Evolutionary conservation across 2,888 invertebrate species (phyloP).

Genomic region (Coleophora flavipennella): DNA sequence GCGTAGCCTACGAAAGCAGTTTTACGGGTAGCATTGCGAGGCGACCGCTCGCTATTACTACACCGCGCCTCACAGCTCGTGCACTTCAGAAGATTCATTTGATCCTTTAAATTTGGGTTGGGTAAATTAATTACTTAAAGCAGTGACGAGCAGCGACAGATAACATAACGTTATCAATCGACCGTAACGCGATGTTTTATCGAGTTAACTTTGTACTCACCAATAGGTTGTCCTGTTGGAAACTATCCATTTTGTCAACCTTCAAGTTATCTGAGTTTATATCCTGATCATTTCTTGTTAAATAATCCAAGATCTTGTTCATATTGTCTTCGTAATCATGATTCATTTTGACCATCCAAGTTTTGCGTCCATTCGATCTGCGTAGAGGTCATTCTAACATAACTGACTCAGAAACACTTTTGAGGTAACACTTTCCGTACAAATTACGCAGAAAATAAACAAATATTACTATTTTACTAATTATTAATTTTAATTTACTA

Average conservation of each 20-base stretch:
- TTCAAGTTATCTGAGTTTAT: slow-evolving; percentile 32
- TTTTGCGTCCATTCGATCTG: slow-evolving; percentile 8
- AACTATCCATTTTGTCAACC: slow-evolving; percentile 49
- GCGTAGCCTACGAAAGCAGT: slow-evolving; percentile 58
- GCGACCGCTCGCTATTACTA: slow-evolving; percentile 44
- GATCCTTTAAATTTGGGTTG: not conserved
- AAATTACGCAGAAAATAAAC: slow-evolving; percentile 16
- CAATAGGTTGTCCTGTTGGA: slow-evolving; percentile 48
- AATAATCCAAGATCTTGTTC: slow-evolving; percentile 55
- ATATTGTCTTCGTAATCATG: slow-evolving; percentile 36
- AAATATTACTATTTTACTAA: slow-evolving; percentile 12
- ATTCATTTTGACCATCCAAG: slow-evolving; percentile 43
- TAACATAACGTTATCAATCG: slow-evolving; percentile 41
- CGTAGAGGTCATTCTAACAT: slow-evolving; percentile 30
- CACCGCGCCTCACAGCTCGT: slow-evolving; percentile 38
- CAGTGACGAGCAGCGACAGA: slow-evolving; percentile 29
- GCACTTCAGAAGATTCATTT: slow-evolving; percentile 26
- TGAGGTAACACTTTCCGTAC: slow-evolving; percentile 2
- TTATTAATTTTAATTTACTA: slow-evolving; percentile 36
- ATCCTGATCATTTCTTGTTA: slow-evolving; percentile 48
- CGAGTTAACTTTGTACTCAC: slow-evolving; percentile 36
- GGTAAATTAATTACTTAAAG: not conserved
- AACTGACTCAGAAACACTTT: slow-evolving; percentile 1
- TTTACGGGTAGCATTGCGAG: slow-evolving; percentile 46
- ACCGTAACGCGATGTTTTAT: slow-evolving; percentile 19